Evolutionary conservation across 2,113 vertebrate genomes (phyloP).

Genomic region (Hippocampus comes): DNA sequence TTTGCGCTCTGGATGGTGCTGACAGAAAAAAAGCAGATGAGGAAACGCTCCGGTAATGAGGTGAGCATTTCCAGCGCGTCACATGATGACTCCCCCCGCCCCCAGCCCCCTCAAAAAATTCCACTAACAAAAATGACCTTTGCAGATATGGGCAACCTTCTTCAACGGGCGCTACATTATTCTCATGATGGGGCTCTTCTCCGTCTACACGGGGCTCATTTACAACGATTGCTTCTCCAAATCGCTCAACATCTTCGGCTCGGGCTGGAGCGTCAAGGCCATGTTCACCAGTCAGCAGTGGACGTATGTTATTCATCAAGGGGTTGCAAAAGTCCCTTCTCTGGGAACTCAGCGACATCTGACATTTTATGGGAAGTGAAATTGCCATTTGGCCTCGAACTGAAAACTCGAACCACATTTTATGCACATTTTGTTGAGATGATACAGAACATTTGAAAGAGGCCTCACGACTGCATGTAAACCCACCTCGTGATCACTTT

Average conservation of each 20-base stretch:
- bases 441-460: too few species aligned
- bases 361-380: too few species aligned
- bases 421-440: too few species aligned
- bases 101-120: too few species aligned
- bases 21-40: conserved; percentile 79
- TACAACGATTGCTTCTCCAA: conserved; percentile 99
- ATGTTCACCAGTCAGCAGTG: conserved; percentile 89
- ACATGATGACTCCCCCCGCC: background rate
- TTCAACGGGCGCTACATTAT: conserved; percentile 91
- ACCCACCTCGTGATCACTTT: too few species aligned
- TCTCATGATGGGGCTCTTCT: conserved; percentile 93
- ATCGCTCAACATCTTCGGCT: conserved; percentile 92
- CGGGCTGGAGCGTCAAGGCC: conserved; percentile 86
- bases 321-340: too few species aligned
- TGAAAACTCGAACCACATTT: too few species aligned
- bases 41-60: conserved; percentile 83
- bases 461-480: too few species aligned
- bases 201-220: conserved; percentile 94
- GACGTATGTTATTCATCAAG: conserved; percentile 77
- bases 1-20: conserved; percentile 93
- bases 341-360: too few species aligned
- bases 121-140: conserved; percentile 2
- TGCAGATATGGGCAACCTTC: conserved; percentile 91
- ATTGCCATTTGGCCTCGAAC: too few species aligned
- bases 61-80: conserved; percentile 49